Evolutionary conservation across 2,888 invertebrate species (phyloP).

Genomic region (Hydrotaea diabolus): DNA sequence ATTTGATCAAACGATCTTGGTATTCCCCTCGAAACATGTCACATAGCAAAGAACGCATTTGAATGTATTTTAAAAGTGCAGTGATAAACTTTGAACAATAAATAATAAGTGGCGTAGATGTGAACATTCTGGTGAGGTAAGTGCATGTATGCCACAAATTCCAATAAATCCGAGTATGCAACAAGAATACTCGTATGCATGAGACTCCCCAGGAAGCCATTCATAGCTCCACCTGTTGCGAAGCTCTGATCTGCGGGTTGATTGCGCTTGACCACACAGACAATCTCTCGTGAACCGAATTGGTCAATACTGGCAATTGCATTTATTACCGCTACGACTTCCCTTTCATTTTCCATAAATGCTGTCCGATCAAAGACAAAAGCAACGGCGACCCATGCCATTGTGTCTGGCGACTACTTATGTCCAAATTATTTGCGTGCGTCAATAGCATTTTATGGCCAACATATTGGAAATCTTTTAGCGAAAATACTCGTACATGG

Average conservation of each 20-base stretch:
- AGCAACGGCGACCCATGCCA: conserved; percentile 1
- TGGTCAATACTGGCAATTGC: conserved; percentile 3
- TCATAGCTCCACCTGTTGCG: conserved; percentile 1
- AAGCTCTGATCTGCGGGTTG: background rate
- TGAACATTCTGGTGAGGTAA: too few species aligned
- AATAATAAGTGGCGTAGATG: too few species aligned
- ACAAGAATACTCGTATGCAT: background rate
- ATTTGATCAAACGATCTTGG: too few species aligned
- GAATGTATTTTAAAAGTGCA: too few species aligned
- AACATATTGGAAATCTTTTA: conserved; percentile 25
- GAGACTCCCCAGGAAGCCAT: background rate
- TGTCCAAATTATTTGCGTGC: conserved; percentile 46
- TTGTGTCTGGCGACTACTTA: conserved; percentile 35
- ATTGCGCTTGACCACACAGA: conserved; percentile 16
- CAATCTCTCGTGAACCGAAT: background rate
- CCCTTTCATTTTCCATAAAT: conserved; percentile 22
- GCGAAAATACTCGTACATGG: conserved; percentile 3
- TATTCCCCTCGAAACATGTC: too few species aligned
- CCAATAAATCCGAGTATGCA: too few species aligned
- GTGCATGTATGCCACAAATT: too few species aligned
- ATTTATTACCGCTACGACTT: background rate
- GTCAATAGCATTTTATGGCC: conserved; percentile 22
- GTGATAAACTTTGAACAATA: too few species aligned
- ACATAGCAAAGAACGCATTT: too few species aligned
- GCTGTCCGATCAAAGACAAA: background rate